Conservation (phyloP, 2,113 vertebrate species). For the Asarcornis scutulata region DNA sequence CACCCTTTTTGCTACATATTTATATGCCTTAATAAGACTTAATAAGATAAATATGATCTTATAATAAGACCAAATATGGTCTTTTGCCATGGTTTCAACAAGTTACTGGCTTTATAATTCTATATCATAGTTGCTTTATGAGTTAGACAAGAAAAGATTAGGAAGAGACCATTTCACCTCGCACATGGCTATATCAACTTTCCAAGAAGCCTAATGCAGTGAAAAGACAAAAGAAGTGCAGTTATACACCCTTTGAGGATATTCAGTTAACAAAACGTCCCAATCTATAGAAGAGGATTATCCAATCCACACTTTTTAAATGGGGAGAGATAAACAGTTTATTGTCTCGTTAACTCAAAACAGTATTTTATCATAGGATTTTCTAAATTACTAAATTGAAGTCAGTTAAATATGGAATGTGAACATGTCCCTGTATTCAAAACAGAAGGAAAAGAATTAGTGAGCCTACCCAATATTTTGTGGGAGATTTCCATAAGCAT, state of each 20-base stretch:
- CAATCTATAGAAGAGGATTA: background rate
- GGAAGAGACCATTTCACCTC: background rate
- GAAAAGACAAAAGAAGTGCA: background rate
- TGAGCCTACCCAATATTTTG: background rate
- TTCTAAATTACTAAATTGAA: constrained; percentile 2
- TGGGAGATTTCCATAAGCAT: background rate
- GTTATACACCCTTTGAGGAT: background rate
- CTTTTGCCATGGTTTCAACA: background rate
- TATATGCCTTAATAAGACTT: too few relatives aligned
- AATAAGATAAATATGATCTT: too few relatives aligned
- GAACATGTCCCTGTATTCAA: background rate
- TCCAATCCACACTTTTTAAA: background rate
- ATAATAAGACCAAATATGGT: background rate
- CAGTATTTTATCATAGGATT: background rate
- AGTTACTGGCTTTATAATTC: background rate
- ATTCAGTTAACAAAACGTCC: background rate
- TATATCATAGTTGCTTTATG: background rate
- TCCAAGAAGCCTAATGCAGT: background rate
- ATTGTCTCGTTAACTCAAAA: constrained; percentile 4
- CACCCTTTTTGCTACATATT: background rate
- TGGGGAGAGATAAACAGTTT: background rate
- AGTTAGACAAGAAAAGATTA: background rate
- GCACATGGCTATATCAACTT: background rate
- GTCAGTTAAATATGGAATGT: background rate
- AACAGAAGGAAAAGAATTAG: constrained; percentile 40